Base-by-base conservation (phyloP, 1,140 invertebrate species). In the Calosoma granatense region DNA sequence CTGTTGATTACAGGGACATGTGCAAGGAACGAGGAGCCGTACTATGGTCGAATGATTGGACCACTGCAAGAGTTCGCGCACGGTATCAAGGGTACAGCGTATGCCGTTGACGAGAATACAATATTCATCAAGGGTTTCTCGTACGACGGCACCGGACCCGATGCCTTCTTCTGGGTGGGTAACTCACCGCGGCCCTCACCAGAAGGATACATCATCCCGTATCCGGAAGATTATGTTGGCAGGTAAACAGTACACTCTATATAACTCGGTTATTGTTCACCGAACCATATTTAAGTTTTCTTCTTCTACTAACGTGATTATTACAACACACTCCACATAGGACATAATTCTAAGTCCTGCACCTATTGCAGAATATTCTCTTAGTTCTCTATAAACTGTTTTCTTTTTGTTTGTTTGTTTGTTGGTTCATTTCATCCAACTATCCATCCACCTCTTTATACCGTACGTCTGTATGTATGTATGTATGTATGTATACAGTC, bases 161-260 rank as follows among this genome's bases (percentile, higher is more conserved):
- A 88, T 69, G 87, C 88, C 2, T 92, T 82, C 72, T 94, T 94
- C 74, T 93, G 89, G 90, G 85, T 88, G 19, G 90, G 90, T 1
- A 88, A 87, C 65, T 82, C 82, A 1, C 72, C 80, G 0, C 74
- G 81, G 52, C 90, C 90, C 1, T 84, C 81, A 59, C 88, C 88
- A 2, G 83, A 86, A 12, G 91, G 90, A 53, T 84, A 81, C 51
- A 82, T 90, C 15, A 84, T 94, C 65, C 88, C 90, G 0, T 92
- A 91, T 70, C 90, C 90, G 22, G 87, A 91, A 64, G 84, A 88
- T 63, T 87, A 86, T 67, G 72, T 73, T 21, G 83, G 81, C 63
- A 82, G 79, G 87, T 87, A 73, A 20, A 22, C n/a, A n/a, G n/a
- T n/a, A n/a, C n/a, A n/a, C n/a, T n/a, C n/a, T n/a, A n/a, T n/a